These are phyloP conservation scores for Labrus mixtus DNA, from an alignment of 2,113 vertebrate species.

Conservation along the genomic window DNA sequence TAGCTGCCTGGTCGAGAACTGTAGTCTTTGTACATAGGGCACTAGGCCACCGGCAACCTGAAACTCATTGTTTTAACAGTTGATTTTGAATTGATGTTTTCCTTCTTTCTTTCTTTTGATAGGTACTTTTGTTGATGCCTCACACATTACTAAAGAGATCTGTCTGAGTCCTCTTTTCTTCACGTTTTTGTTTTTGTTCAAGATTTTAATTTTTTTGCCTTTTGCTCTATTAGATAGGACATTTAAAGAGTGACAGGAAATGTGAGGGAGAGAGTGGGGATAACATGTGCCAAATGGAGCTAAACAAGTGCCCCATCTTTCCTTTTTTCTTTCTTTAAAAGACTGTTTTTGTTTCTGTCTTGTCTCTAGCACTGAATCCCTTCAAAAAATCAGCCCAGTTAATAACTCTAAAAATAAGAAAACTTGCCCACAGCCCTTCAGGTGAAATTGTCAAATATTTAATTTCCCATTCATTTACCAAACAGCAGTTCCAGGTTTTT, in stretches of 20 bases:
- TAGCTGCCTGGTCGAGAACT: too few relatives aligned
- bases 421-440: constrained; percentile 21
- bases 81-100: neutral
- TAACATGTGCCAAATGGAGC: too few relatives aligned
- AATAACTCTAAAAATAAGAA: constrained; percentile 41
- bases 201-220: neutral
- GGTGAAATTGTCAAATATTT: constrained; percentile 48
- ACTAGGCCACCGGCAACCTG: too few relatives aligned
- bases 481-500: constrained; percentile 28
- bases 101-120: constrained; percentile 23
- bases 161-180: neutral
- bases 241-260: too few relatives aligned
- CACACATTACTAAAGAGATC: neutral
- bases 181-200: too few relatives aligned
- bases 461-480: constrained; percentile 37
- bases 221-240: too few relatives aligned
- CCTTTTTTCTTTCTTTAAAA: neutral
- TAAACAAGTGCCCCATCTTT: neutral
- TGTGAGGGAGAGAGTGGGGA: too few relatives aligned
- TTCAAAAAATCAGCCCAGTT: constrained; percentile 18
- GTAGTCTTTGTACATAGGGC: too few relatives aligned
- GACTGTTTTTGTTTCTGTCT: constrained; percentile 13
- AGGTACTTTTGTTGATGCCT: neutral
- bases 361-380: neutral
- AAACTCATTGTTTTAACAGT: neutral